Evolutionary conservation across 2,797 vertebrate species (phyloP).

Genomic region (Neomorphus geoffroyi): DNA sequence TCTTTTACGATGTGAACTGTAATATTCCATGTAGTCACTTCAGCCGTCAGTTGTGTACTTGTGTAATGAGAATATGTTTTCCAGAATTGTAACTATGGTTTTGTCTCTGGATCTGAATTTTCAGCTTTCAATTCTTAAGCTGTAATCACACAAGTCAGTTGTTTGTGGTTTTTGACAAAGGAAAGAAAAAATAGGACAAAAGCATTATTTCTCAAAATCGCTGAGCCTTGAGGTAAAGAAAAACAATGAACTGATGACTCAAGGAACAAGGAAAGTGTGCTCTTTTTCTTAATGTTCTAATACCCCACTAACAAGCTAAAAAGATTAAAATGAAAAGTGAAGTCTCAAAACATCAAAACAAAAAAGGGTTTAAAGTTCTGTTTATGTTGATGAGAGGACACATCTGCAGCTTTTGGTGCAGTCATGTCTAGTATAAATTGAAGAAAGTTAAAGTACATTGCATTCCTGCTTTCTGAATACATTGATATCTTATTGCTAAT

Average conservation of each 20-base stretch:
- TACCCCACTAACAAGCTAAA: neutral
- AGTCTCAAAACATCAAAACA: neutral
- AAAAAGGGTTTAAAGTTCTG: accelerated
- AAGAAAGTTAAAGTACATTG: neutral
- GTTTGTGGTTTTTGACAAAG: neutral
- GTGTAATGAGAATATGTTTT: neutral
- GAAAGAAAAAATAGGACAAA: neutral
- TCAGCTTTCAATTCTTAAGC: neutral
- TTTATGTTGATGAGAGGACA: neutral
- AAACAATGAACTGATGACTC: neutral
- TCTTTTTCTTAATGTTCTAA: neutral
- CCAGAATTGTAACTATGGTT: neutral
- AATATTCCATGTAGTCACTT: neutral
- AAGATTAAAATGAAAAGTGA: neutral
- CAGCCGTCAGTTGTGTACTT: accelerated
- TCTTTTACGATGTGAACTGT: neutral
- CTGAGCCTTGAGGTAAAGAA: neutral
- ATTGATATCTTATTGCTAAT: neutral
- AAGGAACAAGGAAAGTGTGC: neutral
- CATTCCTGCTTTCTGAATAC: neutral
- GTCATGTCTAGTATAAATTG: neutral
- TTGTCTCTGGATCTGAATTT: neutral
- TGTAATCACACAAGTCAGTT: neutral
- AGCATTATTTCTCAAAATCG: neutral
- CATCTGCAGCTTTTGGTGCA: neutral